A percentile compares a stretch with the other conserved stretches of the same genome.
phyloP scores from a whole-genome alignment of 2,888 invertebrate genomes.

The Pocota personata region DNA sequence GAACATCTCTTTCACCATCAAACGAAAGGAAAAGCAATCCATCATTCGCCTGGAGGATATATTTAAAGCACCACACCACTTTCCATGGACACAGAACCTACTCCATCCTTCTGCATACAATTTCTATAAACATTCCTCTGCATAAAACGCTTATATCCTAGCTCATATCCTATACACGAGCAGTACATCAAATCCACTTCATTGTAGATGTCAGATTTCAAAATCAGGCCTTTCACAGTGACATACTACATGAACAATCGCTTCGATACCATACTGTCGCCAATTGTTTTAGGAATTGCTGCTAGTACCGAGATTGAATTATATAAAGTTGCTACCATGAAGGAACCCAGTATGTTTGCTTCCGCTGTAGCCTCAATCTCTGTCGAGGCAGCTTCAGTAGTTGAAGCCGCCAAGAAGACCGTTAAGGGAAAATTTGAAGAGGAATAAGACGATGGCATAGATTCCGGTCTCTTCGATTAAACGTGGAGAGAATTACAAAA shows the following conservation, averaged over 20 bases:
- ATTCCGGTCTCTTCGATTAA: conserved; percentile 97
- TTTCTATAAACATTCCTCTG: background rate
- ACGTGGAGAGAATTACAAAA: conserved; percentile 10
- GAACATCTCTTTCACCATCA: background rate
- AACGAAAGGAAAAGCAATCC: background rate
- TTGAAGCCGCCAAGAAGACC: conserved; percentile 87
- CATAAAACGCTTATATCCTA: background rate
- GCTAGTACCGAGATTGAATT: conserved; percentile 98
- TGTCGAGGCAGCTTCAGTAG: conserved; percentile 85
- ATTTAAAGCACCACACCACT: conserved; percentile 27
- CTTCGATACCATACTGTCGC: no score
- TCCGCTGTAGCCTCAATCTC: conserved; percentile 88
- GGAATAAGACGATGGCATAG: conserved; percentile 97
- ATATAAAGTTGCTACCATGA: conserved; percentile 95
- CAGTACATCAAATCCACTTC: conserved; percentile 5
- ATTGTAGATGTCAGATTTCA: conserved; percentile 40
- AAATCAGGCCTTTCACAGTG: conserved; percentile 30
- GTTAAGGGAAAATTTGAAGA: conserved; percentile 92
- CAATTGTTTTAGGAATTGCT: no score
- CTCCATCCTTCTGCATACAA: background rate
- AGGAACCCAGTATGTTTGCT: conserved; percentile 98
- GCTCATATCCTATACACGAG: conserved; percentile 24
- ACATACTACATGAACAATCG: background rate
- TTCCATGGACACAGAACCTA: background rate
- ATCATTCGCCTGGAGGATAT: conserved; percentile 33